Percentiles rank a stretch among this genome's conserved stretches.
Evolutionary conservation across 1,140 invertebrate genomes (phyloP).

Genomic region (Hermatobates lingyangjiaoensis): DNA sequence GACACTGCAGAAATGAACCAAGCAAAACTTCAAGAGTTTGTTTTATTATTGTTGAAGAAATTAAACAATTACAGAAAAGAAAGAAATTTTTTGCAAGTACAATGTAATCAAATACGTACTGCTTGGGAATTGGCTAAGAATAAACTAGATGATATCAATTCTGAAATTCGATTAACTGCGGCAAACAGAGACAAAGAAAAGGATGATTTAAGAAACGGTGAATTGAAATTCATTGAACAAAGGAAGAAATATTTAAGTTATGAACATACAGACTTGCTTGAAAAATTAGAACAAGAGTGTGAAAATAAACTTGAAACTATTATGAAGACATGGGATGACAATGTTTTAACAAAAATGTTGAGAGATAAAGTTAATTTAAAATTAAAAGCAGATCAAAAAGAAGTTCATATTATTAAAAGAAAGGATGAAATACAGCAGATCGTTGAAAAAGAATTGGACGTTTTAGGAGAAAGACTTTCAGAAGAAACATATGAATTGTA

Average conservation of each 20-base stretch:
- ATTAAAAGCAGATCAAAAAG: background rate
- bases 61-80: background rate
- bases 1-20: background rate
- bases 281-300: background rate
- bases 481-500: background rate
- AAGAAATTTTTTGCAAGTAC: background rate
- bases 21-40: background rate
- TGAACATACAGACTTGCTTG: background rate
- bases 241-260: too few species aligned
- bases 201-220: background rate
- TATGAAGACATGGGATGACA: background rate
- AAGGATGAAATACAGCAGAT: background rate
- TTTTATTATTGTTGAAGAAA: background rate
- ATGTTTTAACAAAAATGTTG: background rate
- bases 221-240: background rate
- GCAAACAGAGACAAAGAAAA: background rate
- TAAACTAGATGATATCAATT: background rate
- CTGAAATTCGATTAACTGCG: background rate
- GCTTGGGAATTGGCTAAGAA: background rate
- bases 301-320: background rate
- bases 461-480: background rate
- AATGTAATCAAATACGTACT: background rate
- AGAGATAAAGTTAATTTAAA: background rate
- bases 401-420: background rate
- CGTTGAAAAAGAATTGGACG: background rate